Evolutionary conservation across 2,888 invertebrate species (phyloP), one percentile per base, ranked within the genome.

Genomic region (Scelioninae gen. 2): DNA sequence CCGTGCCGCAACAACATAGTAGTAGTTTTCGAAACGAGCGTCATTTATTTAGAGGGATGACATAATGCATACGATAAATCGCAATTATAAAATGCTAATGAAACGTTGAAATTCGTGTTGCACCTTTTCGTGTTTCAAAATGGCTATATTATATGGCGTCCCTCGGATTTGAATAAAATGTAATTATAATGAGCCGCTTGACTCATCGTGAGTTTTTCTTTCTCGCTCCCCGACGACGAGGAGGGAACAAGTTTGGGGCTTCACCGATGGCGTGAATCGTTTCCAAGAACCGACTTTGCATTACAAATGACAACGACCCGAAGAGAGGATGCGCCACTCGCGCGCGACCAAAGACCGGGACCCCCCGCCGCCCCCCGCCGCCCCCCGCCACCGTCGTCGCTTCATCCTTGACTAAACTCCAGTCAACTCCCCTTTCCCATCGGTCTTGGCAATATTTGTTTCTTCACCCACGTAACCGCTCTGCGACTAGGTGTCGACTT

Each of bases 201-300:
- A 64, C 53, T 67, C 72, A 61, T 65, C 70, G 50, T 31, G 67
- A 53, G 61, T 67, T 73, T 73, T 67, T n/a, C 67, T 57, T 63
- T 71, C 68, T 68, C 74, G 68, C 68, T 72, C 55, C 28, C 35
- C 61, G 63, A 50, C 73, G 75, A 41, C 68, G 73, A 63, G 73
- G 70, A 67, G 68, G 60, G 74, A 77, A 76, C 75, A 65, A 76
- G 77, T 75, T 73, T 72, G 75, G 75, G 64, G 73, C 75, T 72
- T 72, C 70, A 55, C 72, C 73, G 68, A 74, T 64, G 74, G 68
- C 74, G 63, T 75, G 75, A 72, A 76, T 70, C 70, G 77, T 78
- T 80, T 81, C 80, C 76, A 58, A 78, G 81, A 81, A 81, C 68
- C 73, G 78, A 80, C 78, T 82, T 81, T 82, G 81, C 82, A 83